These are phyloP conservation scores for Diacarnus erythraeanus DNA, from an alignment of 37 sponge, comb jelly and placozoan species.

Conservation along the genomic window DNA sequence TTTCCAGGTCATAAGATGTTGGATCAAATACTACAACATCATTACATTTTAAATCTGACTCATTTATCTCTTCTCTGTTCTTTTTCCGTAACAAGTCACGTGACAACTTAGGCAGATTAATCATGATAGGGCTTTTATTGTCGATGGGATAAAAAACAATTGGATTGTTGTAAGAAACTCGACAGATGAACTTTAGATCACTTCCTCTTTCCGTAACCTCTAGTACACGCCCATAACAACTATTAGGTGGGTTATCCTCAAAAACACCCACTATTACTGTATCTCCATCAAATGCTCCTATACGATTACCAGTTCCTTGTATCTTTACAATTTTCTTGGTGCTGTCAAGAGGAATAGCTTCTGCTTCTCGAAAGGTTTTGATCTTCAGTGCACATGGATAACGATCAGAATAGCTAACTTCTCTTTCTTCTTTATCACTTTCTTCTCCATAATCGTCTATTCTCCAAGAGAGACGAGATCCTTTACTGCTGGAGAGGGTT, in stretches of 20 bases:
- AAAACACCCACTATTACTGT: conserved; percentile 45
- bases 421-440: neutral
- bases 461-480: conserved; percentile 2
- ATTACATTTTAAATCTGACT: neutral
- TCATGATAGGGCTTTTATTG: conserved; percentile 40
- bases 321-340: conserved; percentile 17
- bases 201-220: conserved; percentile 22
- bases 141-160: conserved; percentile 61
- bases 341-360: conserved; percentile 58
- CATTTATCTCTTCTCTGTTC: neutral
- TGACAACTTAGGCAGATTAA: conserved; percentile 68
- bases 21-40: conserved; percentile 50
- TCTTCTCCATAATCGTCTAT: conserved; percentile 6
- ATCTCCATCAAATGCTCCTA: conserved; percentile 68
- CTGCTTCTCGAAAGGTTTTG: conserved; percentile 13
- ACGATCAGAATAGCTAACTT: neutral
- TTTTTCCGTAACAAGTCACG: conserved; percentile 18
- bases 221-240: conserved; percentile 45
- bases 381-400: conserved; percentile 24
- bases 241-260: neutral
- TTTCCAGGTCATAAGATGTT: neutral
- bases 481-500: neutral
- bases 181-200: conserved; percentile 44
- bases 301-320: conserved; percentile 45
- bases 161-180: conserved; percentile 31